These are phyloP conservation scores for Bagarius yarrelli DNA, from an alignment of 2,113 vertebrate species.

Conservation along the genomic window DNA sequence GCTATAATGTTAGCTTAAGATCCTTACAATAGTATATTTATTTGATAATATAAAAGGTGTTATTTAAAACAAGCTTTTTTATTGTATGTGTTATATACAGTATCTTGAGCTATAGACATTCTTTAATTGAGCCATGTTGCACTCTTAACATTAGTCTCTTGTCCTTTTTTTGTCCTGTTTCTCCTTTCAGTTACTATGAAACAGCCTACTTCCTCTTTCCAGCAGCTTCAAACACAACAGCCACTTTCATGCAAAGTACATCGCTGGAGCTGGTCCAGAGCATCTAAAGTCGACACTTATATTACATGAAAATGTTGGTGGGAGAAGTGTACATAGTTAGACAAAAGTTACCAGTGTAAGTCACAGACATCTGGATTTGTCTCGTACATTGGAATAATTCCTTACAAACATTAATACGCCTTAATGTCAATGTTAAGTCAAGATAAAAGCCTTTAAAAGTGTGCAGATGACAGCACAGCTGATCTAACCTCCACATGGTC, in stretches of 20 bases:
- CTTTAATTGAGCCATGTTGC: neutral
- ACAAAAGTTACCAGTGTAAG: neutral
- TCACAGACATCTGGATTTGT: conserved; percentile 12
- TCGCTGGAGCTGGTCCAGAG: neutral
- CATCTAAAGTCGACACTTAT: neutral
- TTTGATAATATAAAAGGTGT: neutral
- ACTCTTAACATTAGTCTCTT: conserved; percentile 14
- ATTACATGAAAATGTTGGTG: neutral
- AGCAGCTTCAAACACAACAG: conserved; percentile 37
- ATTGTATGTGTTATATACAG: too few species aligned
- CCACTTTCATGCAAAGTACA: conserved; percentile 40
- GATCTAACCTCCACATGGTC: conserved; percentile 10
- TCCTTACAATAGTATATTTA: neutral
- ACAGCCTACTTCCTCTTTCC: conserved; percentile 52
- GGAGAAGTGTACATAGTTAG: too few species aligned
- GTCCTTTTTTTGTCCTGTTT: conserved; percentile 32
- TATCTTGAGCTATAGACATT: neutral
- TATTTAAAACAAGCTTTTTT: neutral
- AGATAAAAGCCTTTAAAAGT: neutral
- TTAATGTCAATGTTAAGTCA: neutral
- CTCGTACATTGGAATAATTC: neutral
- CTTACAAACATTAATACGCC: neutral
- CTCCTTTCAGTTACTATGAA: conserved; percentile 51
- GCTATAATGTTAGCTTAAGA: neutral
- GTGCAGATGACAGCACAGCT: neutral